Percentiles rank a stretch among this genome's conserved stretches.
Evolutionary conservation across 2,113 vertebrate species (phyloP).

Genomic region (Amphiprion ocellaris): DNA sequence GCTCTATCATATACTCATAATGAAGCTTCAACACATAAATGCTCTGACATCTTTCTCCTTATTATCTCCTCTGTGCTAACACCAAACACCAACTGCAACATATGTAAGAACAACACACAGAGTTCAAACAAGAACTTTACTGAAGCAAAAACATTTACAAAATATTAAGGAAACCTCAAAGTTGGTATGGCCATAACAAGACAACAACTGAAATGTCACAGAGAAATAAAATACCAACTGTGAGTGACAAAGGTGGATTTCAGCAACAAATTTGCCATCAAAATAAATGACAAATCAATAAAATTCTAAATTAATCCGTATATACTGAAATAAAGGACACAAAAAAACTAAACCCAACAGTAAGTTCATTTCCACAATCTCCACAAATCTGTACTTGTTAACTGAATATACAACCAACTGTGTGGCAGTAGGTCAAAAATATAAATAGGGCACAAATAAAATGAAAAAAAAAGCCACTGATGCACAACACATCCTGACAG

Average conservation of each 20-base stretch:
- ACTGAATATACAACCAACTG: constrained; percentile 6
- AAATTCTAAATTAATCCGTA: neutral
- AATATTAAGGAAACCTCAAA: neutral
- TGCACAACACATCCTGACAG: neutral
- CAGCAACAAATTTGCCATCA: neutral
- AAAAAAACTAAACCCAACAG: neutral
- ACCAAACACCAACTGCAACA: neutral
- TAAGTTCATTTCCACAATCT: neutral
- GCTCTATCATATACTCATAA: neutral
- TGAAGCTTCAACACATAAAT: neutral
- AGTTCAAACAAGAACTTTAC: constrained; percentile 50
- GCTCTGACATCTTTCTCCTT: neutral
- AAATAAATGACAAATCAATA: neutral
- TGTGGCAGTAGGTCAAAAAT: constrained; percentile 10
- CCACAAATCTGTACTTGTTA: neutral
- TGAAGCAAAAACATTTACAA: constrained; percentile 24
- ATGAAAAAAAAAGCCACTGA: constrained; percentile 34
- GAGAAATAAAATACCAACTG: neutral
- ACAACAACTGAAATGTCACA: neutral
- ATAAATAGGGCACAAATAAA: neutral
- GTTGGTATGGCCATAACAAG: neutral
- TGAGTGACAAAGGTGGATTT: neutral
- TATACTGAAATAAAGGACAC: neutral
- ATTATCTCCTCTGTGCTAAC: neutral
- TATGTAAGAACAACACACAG: neutral